Base-by-base conservation (phyloP, 1,140 invertebrate species). In the Macrocentrus cingulum region DNA sequence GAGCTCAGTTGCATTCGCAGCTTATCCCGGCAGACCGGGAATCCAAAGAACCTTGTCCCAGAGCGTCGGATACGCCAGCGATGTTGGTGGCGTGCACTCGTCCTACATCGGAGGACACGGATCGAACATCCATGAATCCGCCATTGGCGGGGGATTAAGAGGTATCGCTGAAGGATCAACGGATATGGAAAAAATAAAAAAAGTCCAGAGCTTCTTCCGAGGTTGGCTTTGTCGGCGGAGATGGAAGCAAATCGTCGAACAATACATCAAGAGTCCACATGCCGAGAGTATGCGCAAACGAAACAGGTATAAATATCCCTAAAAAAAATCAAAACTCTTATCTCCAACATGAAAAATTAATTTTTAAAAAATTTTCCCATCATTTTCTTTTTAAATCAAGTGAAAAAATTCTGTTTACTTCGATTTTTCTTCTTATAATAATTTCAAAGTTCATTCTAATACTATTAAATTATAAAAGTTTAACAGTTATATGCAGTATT, bases 201-300 rank as follows among this genome's bases (percentile, higher is more conserved):
- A 97, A 83, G 92, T 97, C 15, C 90, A 97, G 78, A 95, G 92
- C 69, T 95, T 97, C 77, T 96, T 96, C 77, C 84, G 94, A 2
- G 94, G 94, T 1, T 97, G 94, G 94, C 76, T 97, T 4, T 96
- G 94, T 74, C 83, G 94, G n/a, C 80, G 93, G 2, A 83, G 94
- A 51, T 97, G 94, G 94, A 96, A 96, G 76, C 92, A 95, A 72
- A 97, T 97, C 53, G 94, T 97, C 1, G 92, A 95, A 62, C 90
- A 96, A 67, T 97, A 97, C 76, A 97, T 97, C 64, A 93, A 93
- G 69, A 95, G 92, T 62, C 94, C 94, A 0, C 93, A 96, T 71
- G 94, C 94, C 1, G 93, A 96, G 72, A 94, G 89, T 71, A 95
- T 97, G 92, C 77, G 94, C 37, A 96, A 95, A 74, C 79, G 94